These are phyloP conservation scores for Triplophysa tibetana DNA, from an alignment of 2,113 vertebrate species.

Conservation along the genomic window DNA sequence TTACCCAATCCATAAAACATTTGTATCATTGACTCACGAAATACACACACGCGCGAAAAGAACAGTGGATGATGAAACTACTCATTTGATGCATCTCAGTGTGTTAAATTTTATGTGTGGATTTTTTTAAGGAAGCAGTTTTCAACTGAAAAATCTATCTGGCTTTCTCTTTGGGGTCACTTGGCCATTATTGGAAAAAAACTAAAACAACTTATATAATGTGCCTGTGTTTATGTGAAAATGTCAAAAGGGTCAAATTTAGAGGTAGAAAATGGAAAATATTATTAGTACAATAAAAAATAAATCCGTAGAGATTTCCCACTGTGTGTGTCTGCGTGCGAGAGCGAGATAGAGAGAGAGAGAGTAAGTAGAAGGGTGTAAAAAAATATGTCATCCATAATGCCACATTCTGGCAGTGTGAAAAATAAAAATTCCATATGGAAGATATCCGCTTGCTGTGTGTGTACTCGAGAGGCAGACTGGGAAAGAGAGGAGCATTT, in stretches of 20 bases:
- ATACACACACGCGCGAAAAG: background rate
- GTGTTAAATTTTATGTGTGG: background rate
- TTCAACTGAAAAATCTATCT: too few relatives aligned
- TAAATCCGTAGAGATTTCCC: background rate
- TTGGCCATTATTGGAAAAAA: too few relatives aligned
- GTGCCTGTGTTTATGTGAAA: too few relatives aligned
- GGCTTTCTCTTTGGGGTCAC: too few relatives aligned
- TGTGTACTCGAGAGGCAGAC: constrained; percentile 16
- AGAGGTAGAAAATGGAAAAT: background rate
- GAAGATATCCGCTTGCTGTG: background rate
- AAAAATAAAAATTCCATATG: background rate
- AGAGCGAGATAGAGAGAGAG: too few relatives aligned
- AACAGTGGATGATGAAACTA: constrained; percentile 18
- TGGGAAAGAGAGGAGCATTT: constrained; percentile 2
- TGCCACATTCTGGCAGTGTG: constrained; percentile 16
- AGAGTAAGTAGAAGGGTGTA: background rate
- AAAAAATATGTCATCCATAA: background rate
- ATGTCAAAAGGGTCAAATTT: too few relatives aligned
- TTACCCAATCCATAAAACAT: background rate
- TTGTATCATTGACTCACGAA: constrained; percentile 2
- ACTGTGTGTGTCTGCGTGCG: background rate
- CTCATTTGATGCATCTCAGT: background rate
- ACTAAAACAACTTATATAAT: too few relatives aligned
- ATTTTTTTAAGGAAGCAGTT: background rate
- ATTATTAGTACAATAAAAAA: background rate